phyloP scores from a whole-genome alignment of 2,888 invertebrate genomes.

The Phalera bucephala region DNA sequence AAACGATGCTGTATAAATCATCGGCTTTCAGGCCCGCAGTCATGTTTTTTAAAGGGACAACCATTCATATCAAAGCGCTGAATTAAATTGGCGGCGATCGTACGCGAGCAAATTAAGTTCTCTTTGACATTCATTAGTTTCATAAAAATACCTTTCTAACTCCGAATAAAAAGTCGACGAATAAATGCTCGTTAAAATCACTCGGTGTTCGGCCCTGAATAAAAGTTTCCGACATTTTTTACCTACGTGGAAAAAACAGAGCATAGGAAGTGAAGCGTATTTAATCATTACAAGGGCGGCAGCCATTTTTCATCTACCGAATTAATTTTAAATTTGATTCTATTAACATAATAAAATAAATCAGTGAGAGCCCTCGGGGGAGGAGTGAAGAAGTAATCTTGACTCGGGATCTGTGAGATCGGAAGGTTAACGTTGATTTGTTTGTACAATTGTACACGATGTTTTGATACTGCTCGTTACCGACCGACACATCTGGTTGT shows the following conservation, averaged over 20 bases:
- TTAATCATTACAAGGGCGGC: constrained; percentile 63
- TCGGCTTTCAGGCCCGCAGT: not conserved
- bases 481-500: constrained; percentile 25
- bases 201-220: constrained; percentile 61
- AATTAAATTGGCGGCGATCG: constrained; percentile 32
- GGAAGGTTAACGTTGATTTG: constrained; percentile 51
- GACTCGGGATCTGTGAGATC: constrained; percentile 46
- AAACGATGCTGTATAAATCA: not conserved
- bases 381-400: constrained; percentile 44
- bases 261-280: constrained; percentile 58
- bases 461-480: constrained; percentile 39
- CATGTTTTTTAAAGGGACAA: constrained; percentile 16
- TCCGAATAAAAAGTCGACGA: constrained; percentile 52
- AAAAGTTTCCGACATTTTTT: constrained; percentile 61
- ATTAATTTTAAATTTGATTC: constrained; percentile 68
- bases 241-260: constrained; percentile 44
- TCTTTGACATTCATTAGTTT: constrained; percentile 74
- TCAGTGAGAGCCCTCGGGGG: constrained; percentile 40
- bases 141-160: constrained; percentile 55
- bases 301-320: constrained; percentile 55
- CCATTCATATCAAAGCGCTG: constrained; percentile 9
- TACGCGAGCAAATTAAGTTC: constrained; percentile 53
- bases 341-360: constrained; percentile 68
- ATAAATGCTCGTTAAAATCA: constrained; percentile 76
- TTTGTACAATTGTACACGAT: constrained; percentile 45